phyloP scores from a whole-genome alignment of 2,888 invertebrate genomes.

The Agrilus biguttatus region DNA sequence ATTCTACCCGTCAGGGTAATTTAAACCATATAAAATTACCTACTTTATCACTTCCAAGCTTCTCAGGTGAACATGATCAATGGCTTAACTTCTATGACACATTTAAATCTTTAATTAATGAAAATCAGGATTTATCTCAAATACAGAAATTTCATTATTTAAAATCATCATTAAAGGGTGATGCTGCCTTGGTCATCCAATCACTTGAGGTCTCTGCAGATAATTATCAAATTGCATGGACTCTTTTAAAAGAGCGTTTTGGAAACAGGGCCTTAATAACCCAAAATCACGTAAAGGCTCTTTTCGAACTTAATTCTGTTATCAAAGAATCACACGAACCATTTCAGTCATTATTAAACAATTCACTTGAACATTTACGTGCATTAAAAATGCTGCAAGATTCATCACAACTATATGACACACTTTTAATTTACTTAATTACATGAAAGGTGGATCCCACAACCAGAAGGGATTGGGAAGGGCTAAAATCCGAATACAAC shows the following conservation, averaged over 20 bases:
- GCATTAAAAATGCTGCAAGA: no score
- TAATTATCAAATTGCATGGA: constrained; percentile 1
- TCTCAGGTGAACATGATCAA: background rate
- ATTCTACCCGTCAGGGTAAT: no score
- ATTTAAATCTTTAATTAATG: constrained; percentile 1
- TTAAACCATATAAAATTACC: no score
- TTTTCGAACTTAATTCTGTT: background rate
- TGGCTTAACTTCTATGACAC: constrained; percentile 3
- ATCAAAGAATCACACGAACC: background rate
- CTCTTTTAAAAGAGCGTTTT: background rate
- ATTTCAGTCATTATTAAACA: no score
- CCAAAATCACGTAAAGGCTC: background rate
- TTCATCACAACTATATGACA: background rate
- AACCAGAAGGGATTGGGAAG: background rate
- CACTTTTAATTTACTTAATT: background rate
- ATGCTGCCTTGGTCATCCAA: background rate
- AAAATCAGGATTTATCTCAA: background rate
- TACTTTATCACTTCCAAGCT: no score
- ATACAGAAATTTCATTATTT: constrained; percentile 1
- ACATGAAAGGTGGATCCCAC: background rate
- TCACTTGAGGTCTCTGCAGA: constrained; percentile 1
- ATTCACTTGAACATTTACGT: no score
- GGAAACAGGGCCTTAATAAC: background rate
- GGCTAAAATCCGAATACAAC: background rate
- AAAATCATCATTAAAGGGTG: constrained; percentile 1